Evolutionary conservation across 2,113 vertebrate genomes (phyloP).

Genomic region (Vidua macroura): DNA sequence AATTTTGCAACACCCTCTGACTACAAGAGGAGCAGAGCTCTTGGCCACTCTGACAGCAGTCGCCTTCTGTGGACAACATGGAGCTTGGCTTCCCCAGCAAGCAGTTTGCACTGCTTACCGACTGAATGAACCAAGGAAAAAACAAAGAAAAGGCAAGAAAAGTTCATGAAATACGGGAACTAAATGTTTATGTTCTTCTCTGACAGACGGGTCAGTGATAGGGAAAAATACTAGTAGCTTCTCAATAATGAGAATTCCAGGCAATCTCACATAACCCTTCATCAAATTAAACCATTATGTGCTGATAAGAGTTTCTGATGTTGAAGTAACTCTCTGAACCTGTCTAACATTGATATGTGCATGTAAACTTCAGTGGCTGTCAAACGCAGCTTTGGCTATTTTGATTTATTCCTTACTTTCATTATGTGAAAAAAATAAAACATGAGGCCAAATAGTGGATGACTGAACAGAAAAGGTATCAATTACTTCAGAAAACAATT

Average conservation of each 20-base stretch:
- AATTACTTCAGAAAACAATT: background rate
- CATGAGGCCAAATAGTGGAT: background rate
- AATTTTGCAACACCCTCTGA: background rate
- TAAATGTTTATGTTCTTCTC: background rate
- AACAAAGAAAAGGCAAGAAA: background rate
- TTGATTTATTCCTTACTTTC: background rate
- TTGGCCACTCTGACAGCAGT: background rate
- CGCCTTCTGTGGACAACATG: background rate
- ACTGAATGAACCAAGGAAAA: background rate
- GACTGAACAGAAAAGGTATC: background rate
- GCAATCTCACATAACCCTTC: background rate
- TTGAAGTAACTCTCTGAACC: background rate
- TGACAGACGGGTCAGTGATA: background rate
- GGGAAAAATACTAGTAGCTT: background rate
- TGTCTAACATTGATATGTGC: background rate
- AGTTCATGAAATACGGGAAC: background rate
- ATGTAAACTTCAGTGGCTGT: background rate
- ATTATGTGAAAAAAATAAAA: background rate
- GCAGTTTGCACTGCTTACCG: background rate
- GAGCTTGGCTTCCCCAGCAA: background rate
- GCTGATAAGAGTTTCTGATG: background rate
- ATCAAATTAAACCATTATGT: background rate
- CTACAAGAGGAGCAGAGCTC: background rate
- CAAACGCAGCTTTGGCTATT: background rate
- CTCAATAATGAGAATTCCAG: background rate